Conservation (phyloP, 2,797 vertebrate species). For the Neosalanx taihuensis region DNA sequence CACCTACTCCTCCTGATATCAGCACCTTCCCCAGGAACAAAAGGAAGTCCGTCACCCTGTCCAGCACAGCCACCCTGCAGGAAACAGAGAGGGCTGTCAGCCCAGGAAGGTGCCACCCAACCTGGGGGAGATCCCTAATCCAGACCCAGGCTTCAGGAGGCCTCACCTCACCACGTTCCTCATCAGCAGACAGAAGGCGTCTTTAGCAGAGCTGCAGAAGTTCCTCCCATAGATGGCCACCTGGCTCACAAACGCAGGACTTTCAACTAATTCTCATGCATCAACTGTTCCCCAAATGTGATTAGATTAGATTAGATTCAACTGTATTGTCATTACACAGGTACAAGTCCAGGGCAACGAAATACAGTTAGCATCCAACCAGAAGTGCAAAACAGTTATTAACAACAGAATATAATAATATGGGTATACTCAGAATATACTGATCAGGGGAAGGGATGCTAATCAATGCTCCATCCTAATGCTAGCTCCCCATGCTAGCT, state of each 20-base stretch:
- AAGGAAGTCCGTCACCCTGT: constrained; percentile 88
- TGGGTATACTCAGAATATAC: no score
- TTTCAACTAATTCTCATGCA: no score
- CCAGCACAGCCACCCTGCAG: constrained; percentile 84
- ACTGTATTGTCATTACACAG: no score
- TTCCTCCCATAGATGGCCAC: constrained; percentile 89
- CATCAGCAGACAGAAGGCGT: constrained; percentile 89
- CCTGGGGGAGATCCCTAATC: background rate
- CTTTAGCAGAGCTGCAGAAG: constrained; percentile 85
- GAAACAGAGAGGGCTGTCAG: background rate
- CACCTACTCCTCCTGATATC: constrained; percentile 84
- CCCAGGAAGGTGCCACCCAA: background rate
- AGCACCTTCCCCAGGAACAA: constrained; percentile 87
- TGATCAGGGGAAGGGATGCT: no score
- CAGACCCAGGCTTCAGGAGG: background rate
- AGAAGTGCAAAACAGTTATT: no score
- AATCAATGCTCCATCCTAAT: background rate
- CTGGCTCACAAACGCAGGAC: constrained; percentile 54
- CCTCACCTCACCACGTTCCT: constrained; percentile 87
- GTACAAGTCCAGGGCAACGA: no score
- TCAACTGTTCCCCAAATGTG: no score
- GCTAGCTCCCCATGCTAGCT: no score
- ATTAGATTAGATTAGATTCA: no score
- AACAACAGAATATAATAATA: no score
- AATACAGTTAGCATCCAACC: no score